Conservation (phyloP, 2,888 invertebrate genomes). For the Branchinecta sandiegonensis region DNA sequence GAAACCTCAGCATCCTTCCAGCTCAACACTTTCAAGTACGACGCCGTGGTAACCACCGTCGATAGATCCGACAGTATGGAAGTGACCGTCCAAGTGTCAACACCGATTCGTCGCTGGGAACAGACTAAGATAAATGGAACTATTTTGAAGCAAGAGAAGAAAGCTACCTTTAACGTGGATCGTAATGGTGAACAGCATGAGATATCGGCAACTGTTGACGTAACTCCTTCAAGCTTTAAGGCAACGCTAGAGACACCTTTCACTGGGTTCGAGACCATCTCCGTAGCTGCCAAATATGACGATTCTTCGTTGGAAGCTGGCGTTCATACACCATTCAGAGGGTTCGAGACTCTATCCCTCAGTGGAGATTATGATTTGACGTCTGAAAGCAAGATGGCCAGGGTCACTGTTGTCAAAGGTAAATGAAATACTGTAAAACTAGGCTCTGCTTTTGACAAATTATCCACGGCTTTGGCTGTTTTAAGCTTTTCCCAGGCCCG, state of each 20-base stretch:
- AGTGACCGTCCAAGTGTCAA: background rate
- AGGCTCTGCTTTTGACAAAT: too few species aligned
- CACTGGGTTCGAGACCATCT: constrained; percentile 21
- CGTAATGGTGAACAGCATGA: constrained; percentile 20
- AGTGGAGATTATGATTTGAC: constrained; percentile 16
- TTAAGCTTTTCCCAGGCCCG: too few species aligned
- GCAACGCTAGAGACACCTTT: constrained; percentile 22
- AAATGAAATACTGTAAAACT: background rate
- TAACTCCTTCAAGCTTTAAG: background rate
- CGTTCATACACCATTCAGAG: constrained; percentile 18
- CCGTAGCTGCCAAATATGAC: constrained; percentile 19
- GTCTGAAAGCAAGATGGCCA: constrained; percentile 18
- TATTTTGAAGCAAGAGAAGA: constrained; percentile 18
- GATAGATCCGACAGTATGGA: constrained; percentile 13
- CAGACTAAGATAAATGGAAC: constrained; percentile 12
- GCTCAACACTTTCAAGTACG: constrained; percentile 14
- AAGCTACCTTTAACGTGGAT: constrained; percentile 19
- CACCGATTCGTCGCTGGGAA: constrained; percentile 21
- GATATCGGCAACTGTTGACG: constrained; percentile 17
- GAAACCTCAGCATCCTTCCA: background rate
- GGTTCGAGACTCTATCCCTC: constrained; percentile 14
- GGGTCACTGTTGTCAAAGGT: constrained; percentile 18
- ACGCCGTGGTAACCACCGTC: background rate
- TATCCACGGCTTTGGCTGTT: too few species aligned
- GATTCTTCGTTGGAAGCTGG: constrained; percentile 19